Evolutionary conservation across 2,113 vertebrate genomes (phyloP).

Genomic region (Lophochroa leadbeateri): DNA sequence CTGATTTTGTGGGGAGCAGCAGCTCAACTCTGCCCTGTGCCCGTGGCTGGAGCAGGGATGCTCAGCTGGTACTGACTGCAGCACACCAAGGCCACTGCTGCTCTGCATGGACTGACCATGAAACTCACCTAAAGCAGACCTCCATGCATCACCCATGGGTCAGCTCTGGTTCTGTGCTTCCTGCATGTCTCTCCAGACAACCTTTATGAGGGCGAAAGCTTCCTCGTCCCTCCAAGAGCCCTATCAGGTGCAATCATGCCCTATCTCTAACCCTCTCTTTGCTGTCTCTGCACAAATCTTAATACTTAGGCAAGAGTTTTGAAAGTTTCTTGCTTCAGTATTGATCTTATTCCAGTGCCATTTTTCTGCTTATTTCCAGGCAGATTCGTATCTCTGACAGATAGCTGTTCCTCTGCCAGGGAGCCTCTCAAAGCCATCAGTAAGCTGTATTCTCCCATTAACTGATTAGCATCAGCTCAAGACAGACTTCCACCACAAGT

Average conservation of each 20-base stretch:
- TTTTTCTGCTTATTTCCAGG: neutral
- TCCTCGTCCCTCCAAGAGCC: accelerated
- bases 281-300: neutral
- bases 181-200: accelerated
- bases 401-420: neutral
- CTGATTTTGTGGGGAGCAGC: neutral
- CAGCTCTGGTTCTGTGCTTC: neutral
- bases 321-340: neutral
- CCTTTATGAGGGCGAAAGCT: neutral
- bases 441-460: conserved; percentile 9
- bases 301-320: neutral
- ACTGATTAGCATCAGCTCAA: conserved; percentile 30
- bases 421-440: neutral
- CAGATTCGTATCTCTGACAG: conserved; percentile 1
- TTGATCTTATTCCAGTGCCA: neutral
- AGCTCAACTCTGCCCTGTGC: neutral
- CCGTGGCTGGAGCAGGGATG: accelerated
- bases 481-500: neutral
- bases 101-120: accelerated
- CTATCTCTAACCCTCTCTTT: neutral
- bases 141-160: accelerated
- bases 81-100: neutral
- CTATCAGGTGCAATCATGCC: neutral
- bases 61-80: too few species aligned
- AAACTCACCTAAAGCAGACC: neutral